Base-by-base conservation (phyloP, 2,797 vertebrate genomes). In the Gorsachius magnificus region DNA sequence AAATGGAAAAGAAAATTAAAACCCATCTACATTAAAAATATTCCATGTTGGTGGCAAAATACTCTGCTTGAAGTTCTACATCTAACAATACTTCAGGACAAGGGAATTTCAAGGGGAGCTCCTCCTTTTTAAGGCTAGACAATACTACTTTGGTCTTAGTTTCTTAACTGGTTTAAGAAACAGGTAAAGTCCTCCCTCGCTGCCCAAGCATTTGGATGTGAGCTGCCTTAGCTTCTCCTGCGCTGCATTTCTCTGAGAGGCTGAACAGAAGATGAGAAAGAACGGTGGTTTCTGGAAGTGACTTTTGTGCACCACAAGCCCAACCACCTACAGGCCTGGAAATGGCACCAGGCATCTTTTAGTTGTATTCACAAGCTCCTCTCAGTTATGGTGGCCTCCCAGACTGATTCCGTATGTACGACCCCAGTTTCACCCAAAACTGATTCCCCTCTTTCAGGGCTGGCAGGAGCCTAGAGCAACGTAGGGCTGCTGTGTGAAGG, bases 11-110 rank as follows among this genome's bases (percentile, higher is more conserved):
- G 3, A 68, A 78, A 70, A 33, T 14, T 54, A 64, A 86, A 74
- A 36, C 13, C 8, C 5, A 0, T 14, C 4, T 69, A 26, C n/a
- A n/a, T n/a, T n/a, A n/a, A n/a, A n/a, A n/a, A 6, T n/a, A 60
- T 66, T 64, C 18, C 29, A 9, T 22, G 5, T 8, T 81, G 21
- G 16, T 70, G 33, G 28, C 8, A 94, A 92, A 76, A 84, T 28
- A 51, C 20, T 35, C 8, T 33, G 11, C 16, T 56, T 15, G 3
- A 77, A 76, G 15, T 87, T 92, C n/a, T 80, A 4, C 5, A n/a
- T 35, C 15, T 58, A 93, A 60, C 11, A 58, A 6, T 51, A 53
- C 56, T 45, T 81, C 56, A 83, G 19, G 20, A 41, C 8, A 57
- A 4, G 3, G 8, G 8, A 90, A 66, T 43, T 77, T 75, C 19